A percentile compares a stretch with the other conserved stretches of the same genome.
Evolutionary conservation across 1,140 invertebrate species (phyloP).

Genomic region (Cecropterus lyciades): DNA sequence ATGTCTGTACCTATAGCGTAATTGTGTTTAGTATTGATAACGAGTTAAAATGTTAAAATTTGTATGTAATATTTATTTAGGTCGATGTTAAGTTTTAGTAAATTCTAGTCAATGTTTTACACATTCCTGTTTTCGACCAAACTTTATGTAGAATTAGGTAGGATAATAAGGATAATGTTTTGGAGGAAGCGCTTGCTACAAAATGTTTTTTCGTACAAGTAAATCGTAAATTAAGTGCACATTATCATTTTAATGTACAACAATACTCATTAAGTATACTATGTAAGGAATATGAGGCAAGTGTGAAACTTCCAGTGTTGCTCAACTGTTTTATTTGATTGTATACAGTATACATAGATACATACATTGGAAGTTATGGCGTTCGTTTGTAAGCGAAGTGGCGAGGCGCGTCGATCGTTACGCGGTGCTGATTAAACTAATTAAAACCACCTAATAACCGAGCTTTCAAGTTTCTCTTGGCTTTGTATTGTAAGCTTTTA

Average conservation of each 20-base stretch:
- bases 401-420: slow-evolving; percentile 53
- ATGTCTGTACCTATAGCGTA: slow-evolving; percentile 46
- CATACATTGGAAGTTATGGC: background rate
- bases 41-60: slow-evolving; percentile 69
- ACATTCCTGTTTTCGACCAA: slow-evolving; percentile 83
- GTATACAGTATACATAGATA: background rate
- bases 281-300: slow-evolving; percentile 4
- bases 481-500: slow-evolving; percentile 18
- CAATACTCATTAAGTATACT: slow-evolving; percentile 25
- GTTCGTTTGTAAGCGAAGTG: slow-evolving; percentile 23
- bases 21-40: slow-evolving; percentile 57
- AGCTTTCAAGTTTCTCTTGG: slow-evolving; percentile 45
- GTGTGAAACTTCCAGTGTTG: slow-evolving; percentile 5
- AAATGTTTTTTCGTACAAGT: background rate
- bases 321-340: background rate
- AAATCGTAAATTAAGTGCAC: slow-evolving; percentile 2
- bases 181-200: background rate
- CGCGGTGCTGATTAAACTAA: slow-evolving; percentile 70
- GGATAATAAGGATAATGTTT: slow-evolving; percentile 41
- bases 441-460: slow-evolving; percentile 66
- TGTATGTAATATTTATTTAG: slow-evolving; percentile 79
- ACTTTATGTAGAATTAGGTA: slow-evolving; percentile 58
- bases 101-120: slow-evolving; percentile 83
- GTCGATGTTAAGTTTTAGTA: slow-evolving; percentile 82
- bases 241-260: slow-evolving; percentile 8